Evolutionary conservation across 2,888 invertebrate genomes (phyloP), one percentile per base, ranked within the genome.

Genomic region (Agrotis ipsilon): DNA sequence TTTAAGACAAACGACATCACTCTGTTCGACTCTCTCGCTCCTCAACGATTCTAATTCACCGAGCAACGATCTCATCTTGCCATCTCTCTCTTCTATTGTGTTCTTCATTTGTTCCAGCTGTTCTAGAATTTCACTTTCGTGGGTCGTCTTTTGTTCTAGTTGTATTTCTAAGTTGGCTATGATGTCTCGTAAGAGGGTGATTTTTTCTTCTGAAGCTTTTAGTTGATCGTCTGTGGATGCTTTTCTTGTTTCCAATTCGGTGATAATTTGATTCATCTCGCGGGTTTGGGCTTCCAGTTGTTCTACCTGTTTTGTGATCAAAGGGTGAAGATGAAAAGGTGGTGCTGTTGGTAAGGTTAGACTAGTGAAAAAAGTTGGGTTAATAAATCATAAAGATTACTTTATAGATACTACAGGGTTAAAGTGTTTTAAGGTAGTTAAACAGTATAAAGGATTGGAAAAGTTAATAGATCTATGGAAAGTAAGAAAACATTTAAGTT

Each of bases 91-190:
- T 3, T 96, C 95, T 69, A 97, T 96, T 0, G 97, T 95, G 57
- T 92, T 91, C 83, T 95, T 96, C 91, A 97, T 94, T 68, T 96
- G 94, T 67, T 96, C 95, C 27, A 97, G 96, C 89, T 98, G 97
- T 81, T 94, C 94, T 71, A 97, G 91, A 48, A 97, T 96, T 67
- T 97, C 97, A 0, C 92, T 90, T 87, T 98, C 98, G 59, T 96
- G 96, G 0, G 96, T 92, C 0, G 96, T 94, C 88, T 98, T 98
- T 16, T 96, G 94, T 88, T 98, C 98, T 0, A 98, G 92, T 88
- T 98, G 98, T 0, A 94, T 94, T 89, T 99, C 98, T 52, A 98
- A 92, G 81, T 98, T 98, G 0, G 97, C 96, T 65, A 98, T 98
- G 65, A 98, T 97, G 72, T 98, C 98, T 46, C 98, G 95, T 19